phyloP scores from a whole-genome alignment of 1,140 invertebrate genomes.

The Zaprionus capensis region DNA sequence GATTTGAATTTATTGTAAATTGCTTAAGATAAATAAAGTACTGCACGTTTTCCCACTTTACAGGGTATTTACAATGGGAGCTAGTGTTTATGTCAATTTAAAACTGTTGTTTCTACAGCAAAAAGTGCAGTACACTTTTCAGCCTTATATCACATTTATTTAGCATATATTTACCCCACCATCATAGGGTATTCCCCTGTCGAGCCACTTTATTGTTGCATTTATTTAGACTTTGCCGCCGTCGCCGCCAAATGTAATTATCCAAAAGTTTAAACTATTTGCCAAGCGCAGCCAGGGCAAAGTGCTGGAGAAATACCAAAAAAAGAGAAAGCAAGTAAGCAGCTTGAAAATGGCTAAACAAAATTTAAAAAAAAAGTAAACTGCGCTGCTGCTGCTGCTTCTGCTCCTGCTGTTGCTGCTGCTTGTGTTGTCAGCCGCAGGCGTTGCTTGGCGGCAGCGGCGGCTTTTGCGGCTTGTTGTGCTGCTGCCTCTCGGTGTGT shows the following conservation, averaged over 20 bases:
- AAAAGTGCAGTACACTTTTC: too few relatives aligned
- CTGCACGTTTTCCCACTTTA: not conserved
- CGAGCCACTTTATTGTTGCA: constrained; percentile 1
- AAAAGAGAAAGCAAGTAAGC: constrained; percentile 54
- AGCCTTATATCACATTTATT: not conserved
- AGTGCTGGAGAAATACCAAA: not conserved
- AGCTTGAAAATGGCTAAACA: constrained; percentile 31
- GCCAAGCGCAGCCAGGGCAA: constrained; percentile 24
- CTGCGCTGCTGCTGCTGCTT: not conserved
- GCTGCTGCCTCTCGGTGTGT: constrained; percentile 4
- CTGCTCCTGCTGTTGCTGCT: not conserved
- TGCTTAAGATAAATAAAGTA: too few relatives aligned
- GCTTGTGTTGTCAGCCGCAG: constrained; percentile 47
- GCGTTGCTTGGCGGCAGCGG: constrained; percentile 14
- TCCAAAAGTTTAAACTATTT: constrained; percentile 78
- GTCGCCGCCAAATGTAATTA: constrained; percentile 71
- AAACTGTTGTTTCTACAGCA: too few relatives aligned
- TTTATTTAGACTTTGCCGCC: constrained; percentile 33
- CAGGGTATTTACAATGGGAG: too few relatives aligned
- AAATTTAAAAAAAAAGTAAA: constrained; percentile 11
- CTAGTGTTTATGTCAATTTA: too few relatives aligned
- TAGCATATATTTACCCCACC: not conserved
- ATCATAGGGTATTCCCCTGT: not conserved
- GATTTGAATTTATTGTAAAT: not conserved
- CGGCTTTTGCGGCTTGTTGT: constrained; percentile 51